phyloP scores from a whole-genome alignment of 2,113 vertebrate genomes.

The Chionodraco myersi region DNA sequence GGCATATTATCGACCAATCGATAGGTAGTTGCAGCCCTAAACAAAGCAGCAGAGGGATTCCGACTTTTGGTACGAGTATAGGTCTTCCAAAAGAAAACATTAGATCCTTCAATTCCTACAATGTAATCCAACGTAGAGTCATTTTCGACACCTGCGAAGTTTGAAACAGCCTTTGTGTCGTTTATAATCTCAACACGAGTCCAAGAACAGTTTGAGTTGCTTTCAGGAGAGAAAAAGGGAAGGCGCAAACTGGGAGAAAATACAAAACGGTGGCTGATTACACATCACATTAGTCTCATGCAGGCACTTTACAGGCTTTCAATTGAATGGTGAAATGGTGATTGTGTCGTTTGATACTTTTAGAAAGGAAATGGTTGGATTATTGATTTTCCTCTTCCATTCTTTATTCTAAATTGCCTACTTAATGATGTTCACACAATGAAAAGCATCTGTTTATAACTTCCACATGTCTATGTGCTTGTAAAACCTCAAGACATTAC shows the following conservation, averaged over 20 bases:
- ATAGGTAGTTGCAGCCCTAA: not conserved
- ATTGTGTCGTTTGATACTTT: not conserved
- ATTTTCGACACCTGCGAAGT: too few species aligned
- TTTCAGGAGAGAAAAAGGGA: too few species aligned
- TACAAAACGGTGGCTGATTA: not conserved
- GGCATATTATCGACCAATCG: not conserved
- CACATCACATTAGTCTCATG: not conserved
- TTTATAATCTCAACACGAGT: too few species aligned
- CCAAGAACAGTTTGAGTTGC: too few species aligned
- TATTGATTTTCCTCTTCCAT: not conserved
- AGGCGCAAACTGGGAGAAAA: too few species aligned
- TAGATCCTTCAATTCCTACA: too few species aligned
- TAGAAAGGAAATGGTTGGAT: not conserved
- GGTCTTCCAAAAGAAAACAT: too few species aligned
- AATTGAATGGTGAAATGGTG: not conserved
- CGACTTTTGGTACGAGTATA: too few species aligned
- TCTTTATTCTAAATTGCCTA: not conserved
- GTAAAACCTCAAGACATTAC: not conserved
- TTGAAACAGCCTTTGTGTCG: too few species aligned
- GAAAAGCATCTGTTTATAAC: not conserved
- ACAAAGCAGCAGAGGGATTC: slow-evolving; percentile 1
- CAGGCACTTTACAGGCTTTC: not conserved
- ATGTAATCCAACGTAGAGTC: too few species aligned
- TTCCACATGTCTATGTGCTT: not conserved
- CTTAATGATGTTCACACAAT: not conserved